Base-by-base conservation (phyloP, 2,113 vertebrate genomes). In the Leuciscus idus region DNA sequence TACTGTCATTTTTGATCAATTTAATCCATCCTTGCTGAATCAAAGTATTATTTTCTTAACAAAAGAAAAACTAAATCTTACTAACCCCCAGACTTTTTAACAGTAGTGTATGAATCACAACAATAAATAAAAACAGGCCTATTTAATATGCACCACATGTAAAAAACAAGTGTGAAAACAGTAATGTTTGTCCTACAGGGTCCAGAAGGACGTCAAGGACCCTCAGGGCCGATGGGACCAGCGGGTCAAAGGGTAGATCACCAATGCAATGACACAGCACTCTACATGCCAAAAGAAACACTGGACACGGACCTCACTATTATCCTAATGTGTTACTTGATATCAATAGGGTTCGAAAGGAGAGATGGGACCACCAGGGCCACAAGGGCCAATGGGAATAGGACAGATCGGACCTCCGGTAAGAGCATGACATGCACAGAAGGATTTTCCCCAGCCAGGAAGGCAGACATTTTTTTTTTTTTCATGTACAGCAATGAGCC, bases 211-310 rank as follows among this genome's bases (percentile, higher is more conserved):
- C 91, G 89, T 3, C 94, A 30, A 43, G 98, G 98, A 81, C 10
- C 19, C 1, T 87, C 92, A 0, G 98, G 97, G 85, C 93, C 95
- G 2, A 90, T 64, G 43, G 97, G 98, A 50, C 95, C 93, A 81
- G 93, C 91, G 82, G 98, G 97, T 68, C 91, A 90, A 81, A 96
- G 96, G 96, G 98, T 99, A 91, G 91, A 92, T 83, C 50, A 76
- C 57, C n/a, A 64, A 33, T 19, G 23, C 3, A 57, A 73, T 64
- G 15, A 57, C 75, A 64, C 26, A 21, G 36, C 26, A 77, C 4
- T 72, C 61, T 28, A 79, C 23, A 36, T 9, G 19, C 36, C 64
- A 79, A 23, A 13, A 36, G 13, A 75, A 21, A 33, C 19, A 23
- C 17, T 66, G 13, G 68, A 68, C 46, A 57, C 61, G 33, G 50